Conservation (phyloP, 2,113 vertebrate species). For the Vulpes vulpes region DNA sequence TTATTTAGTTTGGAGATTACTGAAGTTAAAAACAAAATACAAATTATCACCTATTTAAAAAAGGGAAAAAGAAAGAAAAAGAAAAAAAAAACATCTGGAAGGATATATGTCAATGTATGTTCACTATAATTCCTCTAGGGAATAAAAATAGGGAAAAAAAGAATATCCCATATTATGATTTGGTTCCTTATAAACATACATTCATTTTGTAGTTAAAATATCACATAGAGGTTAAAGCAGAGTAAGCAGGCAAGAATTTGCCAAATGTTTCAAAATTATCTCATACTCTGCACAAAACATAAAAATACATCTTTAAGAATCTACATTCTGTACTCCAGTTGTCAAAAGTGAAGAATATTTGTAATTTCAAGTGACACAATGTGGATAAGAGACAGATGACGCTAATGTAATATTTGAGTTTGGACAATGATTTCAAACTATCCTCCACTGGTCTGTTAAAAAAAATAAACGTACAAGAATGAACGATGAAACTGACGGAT, state of each 20-base stretch:
- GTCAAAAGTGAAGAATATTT: slow-evolving; percentile 67
- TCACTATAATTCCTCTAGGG: neutral
- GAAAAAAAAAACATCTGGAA: neutral
- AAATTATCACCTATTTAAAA: neutral
- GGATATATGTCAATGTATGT: neutral
- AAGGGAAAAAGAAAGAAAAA: neutral
- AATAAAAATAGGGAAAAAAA: neutral
- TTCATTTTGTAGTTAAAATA: neutral
- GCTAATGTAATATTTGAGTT: slow-evolving; percentile 48
- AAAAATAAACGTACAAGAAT: neutral
- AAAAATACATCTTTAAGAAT: neutral
- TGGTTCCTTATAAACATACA: neutral
- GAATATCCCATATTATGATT: neutral
- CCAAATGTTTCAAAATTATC: neutral
- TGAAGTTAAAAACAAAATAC: neutral
- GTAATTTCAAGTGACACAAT: slow-evolving; percentile 51
- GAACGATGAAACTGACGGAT: neutral
- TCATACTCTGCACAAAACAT: neutral
- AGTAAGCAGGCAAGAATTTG: neutral
- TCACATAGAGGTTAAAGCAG: neutral
- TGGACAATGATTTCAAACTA: slow-evolving; percentile 39
- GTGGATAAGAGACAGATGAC: slow-evolving; percentile 49
- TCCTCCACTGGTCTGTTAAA: neutral
- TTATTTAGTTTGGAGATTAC: neutral
- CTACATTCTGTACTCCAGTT: neutral